Evolutionary conservation across 2,113 vertebrate genomes (phyloP), one percentile per base, ranked within the genome.

Genomic region (Malaclemys terrapin): DNA sequence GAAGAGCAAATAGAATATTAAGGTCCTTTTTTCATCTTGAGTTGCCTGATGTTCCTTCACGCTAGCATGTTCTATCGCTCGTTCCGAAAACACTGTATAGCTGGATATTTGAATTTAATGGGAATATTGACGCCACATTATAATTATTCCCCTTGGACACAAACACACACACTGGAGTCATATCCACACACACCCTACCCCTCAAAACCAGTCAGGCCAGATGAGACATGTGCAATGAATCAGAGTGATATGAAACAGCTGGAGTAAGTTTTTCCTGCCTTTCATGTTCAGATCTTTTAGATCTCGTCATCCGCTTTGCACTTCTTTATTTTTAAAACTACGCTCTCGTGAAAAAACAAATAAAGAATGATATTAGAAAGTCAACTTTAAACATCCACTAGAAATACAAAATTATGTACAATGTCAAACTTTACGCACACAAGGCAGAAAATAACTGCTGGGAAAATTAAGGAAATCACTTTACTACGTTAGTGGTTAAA

Each of bases 381-480:
- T 9, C 42, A 85, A 81, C 88, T 88, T 25, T 42, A 82, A 92
- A 52, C 29, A 78, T 52, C 20, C 47, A 35, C 27, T 88, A 7
- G 35, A 50, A 82, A 90, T 31, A 25, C 31, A 78, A 62, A 9
- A 31, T 3, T 5, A 86, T 5, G 83, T 80, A 50, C 88, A 91
- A 82, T 7, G 65, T 83, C 54, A 89, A 25, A 31, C 80, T 93
- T 91, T 72, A 80, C 82, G 88, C 2, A 0, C 35, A 89, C 53
- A 89, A 96, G 86, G 85, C 72, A 92, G 88, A 94, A 96, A 96
- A 96, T 89, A 96, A 94, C 96, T 96, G 65, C 94, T 94, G 93
- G 94, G 94, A 62, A 95, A 96, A 96, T 93, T 91, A 94, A 95
- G 97, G 97, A 97, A 97, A 97, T 97, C 83, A 93, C 31, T 96